Evolutionary conservation across 2,797 vertebrate genomes (phyloP).

Genomic region (Arnoldichthys spilopterus): DNA sequence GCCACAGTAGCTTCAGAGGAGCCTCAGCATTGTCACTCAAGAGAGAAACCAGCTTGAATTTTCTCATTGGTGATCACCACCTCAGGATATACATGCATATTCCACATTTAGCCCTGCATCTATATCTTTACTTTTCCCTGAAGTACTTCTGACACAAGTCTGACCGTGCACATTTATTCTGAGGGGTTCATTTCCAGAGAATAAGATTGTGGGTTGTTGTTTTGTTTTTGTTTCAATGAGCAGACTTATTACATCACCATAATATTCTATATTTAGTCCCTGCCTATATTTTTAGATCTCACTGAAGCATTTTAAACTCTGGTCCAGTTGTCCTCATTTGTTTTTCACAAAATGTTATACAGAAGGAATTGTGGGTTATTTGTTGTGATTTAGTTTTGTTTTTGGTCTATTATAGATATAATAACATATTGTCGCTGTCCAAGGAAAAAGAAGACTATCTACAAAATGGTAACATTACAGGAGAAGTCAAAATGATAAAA

Average conservation of each 20-base stretch:
- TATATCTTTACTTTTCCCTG: not conserved
- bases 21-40: constrained; percentile 35
- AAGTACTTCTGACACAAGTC: not conserved
- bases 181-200: not conserved
- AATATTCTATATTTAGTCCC: not conserved
- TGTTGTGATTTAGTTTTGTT: too few species aligned
- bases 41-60: constrained; percentile 30
- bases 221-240: not conserved
- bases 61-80: constrained; percentile 9
- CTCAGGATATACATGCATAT: constrained; percentile 22
- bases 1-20: constrained; percentile 51
- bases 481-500: too few species aligned
- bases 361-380: too few species aligned
- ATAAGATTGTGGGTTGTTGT: not conserved
- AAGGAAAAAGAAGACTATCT: too few species aligned
- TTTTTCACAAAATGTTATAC: too few species aligned
- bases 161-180: not conserved
- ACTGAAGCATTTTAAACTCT: not conserved
- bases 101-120: constrained; percentile 4
- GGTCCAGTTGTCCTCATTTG: too few species aligned
- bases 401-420: too few species aligned
- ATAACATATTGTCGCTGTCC: too few species aligned
- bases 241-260: not conserved
- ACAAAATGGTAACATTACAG: too few species aligned
- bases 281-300: not conserved